Base-by-base conservation (phyloP, 2,113 vertebrate species). In the Tetrao urogallus region DNA sequence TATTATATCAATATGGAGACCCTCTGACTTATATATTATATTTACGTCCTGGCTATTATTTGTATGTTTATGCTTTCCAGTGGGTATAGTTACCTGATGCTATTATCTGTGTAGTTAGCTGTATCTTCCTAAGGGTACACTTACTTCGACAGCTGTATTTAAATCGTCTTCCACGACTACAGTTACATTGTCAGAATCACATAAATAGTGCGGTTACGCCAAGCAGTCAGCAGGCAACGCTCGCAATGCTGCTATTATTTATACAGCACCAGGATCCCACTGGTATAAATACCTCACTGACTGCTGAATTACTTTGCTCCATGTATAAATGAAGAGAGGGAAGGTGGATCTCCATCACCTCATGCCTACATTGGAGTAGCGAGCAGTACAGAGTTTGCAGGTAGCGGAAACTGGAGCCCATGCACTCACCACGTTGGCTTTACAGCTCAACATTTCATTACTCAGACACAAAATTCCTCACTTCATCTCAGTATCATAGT, bases 41-140 rank as follows among this genome's bases (percentile, higher is more conserved):
- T 79, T 94, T 93, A 54, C 8, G 70, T 45, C 63, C 70, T 74
- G 72, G 78, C 50, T 83, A 83, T 89, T 95, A 96, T 95, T 95
- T 95, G 69, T 82, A 90, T 73, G 86, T 81, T 96, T 93, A 90
- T 58, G 22, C n/a, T 79, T 79, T 92, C 96, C 90, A 84, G 22
- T 48, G 92, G 66, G 83, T 79, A 65, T 2, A 89, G 69, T 94
- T 94, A 94, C 92, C 88, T 95, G 75, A 73, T 65, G 40, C 67
- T 79, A 92, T 94, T 93, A 94, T 88, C 89, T 90, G 18, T 76
- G 65, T 50, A 80, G 75, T 85, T 94, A 95, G 71, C 90, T 95
- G 81, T 56, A 74, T 56, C 57, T 90, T 95, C 95, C 91, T 92
- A 70, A 83, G 91, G 82, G 90, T 54, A 43, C 32, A 80, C 63